Evolutionary conservation across 2,797 vertebrate species (phyloP).

Genomic region (Falco berigora): DNA sequence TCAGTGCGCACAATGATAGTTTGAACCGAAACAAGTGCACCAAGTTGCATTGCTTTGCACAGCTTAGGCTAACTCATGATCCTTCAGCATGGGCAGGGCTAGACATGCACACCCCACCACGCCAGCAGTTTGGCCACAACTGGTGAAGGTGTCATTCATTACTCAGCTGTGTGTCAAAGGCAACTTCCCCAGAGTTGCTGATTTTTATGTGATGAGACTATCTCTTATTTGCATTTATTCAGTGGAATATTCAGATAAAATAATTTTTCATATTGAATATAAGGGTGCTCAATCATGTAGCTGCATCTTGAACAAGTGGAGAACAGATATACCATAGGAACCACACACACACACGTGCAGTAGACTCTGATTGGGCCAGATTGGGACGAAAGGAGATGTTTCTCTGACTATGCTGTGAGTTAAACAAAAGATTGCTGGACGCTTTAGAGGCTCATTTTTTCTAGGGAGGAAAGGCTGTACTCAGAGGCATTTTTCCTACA

Average conservation of each 20-base stretch:
- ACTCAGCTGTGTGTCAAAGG: not conserved
- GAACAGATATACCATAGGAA: not conserved
- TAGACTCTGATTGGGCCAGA: not conserved
- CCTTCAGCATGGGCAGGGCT: not conserved
- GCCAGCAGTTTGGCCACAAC: not conserved
- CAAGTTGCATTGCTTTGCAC: not conserved
- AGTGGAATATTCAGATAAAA: not conserved
- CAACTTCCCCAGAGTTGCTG: not conserved
- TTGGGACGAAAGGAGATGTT: not conserved
- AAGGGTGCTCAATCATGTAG: not conserved
- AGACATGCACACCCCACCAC: accelerated
- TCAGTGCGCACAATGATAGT: accelerated
- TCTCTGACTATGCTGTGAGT: not conserved
- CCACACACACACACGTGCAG: accelerated
- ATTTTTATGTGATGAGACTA: not conserved
- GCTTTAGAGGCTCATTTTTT: not conserved
- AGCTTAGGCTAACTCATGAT: not conserved
- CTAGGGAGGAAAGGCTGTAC: not conserved
- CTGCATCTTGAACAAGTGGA: not conserved
- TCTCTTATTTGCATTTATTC: not conserved
- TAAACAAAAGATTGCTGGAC: not conserved
- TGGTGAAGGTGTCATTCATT: not conserved
- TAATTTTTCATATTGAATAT: not conserved
- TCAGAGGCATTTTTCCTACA: not conserved
- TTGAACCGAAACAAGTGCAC: not conserved